These are phyloP conservation scores for Sympetrum striolatum DNA, from an alignment of 2,888 invertebrate species.

Conservation along the genomic window DNA sequence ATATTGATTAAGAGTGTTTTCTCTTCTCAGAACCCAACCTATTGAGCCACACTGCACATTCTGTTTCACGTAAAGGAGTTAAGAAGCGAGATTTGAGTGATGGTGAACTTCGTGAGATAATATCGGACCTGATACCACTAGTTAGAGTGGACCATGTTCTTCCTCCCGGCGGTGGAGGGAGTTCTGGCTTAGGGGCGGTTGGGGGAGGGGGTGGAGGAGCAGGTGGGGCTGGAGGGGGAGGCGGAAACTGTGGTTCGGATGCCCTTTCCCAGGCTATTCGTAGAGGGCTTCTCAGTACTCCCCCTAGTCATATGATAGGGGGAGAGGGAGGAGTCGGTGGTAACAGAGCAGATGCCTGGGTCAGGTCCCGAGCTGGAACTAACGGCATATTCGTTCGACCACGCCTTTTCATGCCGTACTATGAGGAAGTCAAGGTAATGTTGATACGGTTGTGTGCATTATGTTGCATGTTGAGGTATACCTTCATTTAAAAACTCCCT, in stretches of 20 bases:
- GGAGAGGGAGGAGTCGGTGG: slow-evolving; percentile 66
- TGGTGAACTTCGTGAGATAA: slow-evolving; percentile 82
- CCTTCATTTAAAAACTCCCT: too few species aligned
- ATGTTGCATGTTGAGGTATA: too few species aligned
- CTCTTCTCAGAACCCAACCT: slow-evolving; percentile 79
- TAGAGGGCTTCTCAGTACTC: slow-evolving; percentile 79
- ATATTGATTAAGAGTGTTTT: slow-evolving; percentile 38
- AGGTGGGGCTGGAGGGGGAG: slow-evolving; percentile 5
- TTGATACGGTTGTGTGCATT: neutral
- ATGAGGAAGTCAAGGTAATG: slow-evolving; percentile 87
- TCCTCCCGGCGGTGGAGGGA: slow-evolving; percentile 69
- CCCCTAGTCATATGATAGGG: slow-evolving; percentile 81
- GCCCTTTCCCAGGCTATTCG: slow-evolving; percentile 62
- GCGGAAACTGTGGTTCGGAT: slow-evolving; percentile 47
- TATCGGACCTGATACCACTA: slow-evolving; percentile 82
- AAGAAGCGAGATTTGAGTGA: slow-evolving; percentile 83
- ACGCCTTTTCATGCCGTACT: slow-evolving; percentile 91
- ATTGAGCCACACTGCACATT: slow-evolving; percentile 91
- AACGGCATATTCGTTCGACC: slow-evolving; percentile 71
- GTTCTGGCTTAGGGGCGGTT: neutral
- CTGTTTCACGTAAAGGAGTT: slow-evolving; percentile 83
- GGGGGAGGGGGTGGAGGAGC: slow-evolving; percentile 17
- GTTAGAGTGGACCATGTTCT: slow-evolving; percentile 90
- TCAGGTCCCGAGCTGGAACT: slow-evolving; percentile 60
- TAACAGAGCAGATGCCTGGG: slow-evolving; percentile 64